Evolutionary conservation across 2,797 vertebrate species (phyloP), one percentile per base, ranked within the genome.

Genomic region (Sternarchorhynchus goeldii): DNA sequence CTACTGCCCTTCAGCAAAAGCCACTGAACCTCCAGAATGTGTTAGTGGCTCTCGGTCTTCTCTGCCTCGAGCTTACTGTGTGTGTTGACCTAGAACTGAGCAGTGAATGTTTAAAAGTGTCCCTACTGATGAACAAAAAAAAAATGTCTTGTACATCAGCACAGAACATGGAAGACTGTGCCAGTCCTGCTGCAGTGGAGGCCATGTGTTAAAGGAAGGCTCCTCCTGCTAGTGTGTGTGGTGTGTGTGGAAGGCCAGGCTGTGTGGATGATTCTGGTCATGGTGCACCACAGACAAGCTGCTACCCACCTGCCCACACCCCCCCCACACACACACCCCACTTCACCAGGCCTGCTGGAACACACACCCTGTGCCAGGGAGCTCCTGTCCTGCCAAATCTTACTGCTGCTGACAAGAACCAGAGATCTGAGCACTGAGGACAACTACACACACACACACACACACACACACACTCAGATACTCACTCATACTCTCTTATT

Each of bases 221-320:
- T 71, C 55, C 32, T 55, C 65, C 21, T 50, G 34, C 39, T 36
- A 50, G 59, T 41, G 66, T 34, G 32, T 71, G 45, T 56, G 65
- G 63, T 55, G n/a, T 57, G 58, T 66, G 60, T 57, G 69, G 75
- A 73, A 25, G 66, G 83, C 36, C 75, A 83, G 83, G 76, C 64
- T 76, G 63, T 82, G 76, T 81, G 75, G 82, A 78, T 78, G 78
- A 79, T 82, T 85, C 75, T 83, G 60, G 78, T 68, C 68, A 73
- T 72, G 58, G 78, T 77, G 55, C 82, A 66, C 71, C 41, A 59
- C 64, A 68, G 82, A 69, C 17, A 56, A 76, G 65, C 75, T 36
- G 56, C 68, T 83, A 78, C 81, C 72, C 58, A 58, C 57, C 17
- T 20, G 62, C 12, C 39, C 6, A 41, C 39, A 6, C 6, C 5